Base-by-base conservation (phyloP, 2,888 invertebrate genomes). In the Melipona bicolor region DNA sequence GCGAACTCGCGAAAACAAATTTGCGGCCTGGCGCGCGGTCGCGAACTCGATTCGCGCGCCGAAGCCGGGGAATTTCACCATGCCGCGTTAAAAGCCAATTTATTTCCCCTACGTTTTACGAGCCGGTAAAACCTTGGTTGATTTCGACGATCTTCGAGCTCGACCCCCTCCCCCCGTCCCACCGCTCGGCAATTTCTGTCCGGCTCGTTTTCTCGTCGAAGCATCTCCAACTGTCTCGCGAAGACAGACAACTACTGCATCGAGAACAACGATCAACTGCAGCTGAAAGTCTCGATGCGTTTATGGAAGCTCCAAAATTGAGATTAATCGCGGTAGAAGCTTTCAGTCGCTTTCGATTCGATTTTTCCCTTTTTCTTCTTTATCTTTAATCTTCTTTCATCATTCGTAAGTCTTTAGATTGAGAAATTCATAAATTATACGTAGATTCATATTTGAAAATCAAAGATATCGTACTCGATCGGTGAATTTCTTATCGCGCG, bases 171-270 rank as follows among this genome's bases (percentile, higher is more conserved):
- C n/a, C n/a, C n/a, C n/a, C n/a, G n/a, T n/a, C n/a, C n/a, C n/a
- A n/a, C n/a, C n/a, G 17, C 43, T 36, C 56, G n/a, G 68, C 32
- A 15, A 49, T 59, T 81, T 67, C 80, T 64, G 64, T 73, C 73
- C 17, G 43, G 27, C 49, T 56, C 54, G 52, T 49, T 78, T 54
- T 50, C 24, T 27, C 36, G 24, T 56, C 54, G 9, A 49, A 15
- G n/a, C 49, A 21, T 56, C 59, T 68, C 76, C 27, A 54, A 69
- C n/a, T 54, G 54, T 43, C 17, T n/a, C 52, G 15, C 19, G n/a
- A 69, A 32, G 19, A 6, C 13, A 43, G 56, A 56, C 36, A 36
- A 19, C 21, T 17, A 11, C 15, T 13, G 64, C 43, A 43, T 24
- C 1, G 13, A 11, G 24, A 24, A 43, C 4, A 59, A 13, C 43